Conservation (phyloP, 2,113 vertebrate genomes). For the Ceyx margarethae region DNA sequence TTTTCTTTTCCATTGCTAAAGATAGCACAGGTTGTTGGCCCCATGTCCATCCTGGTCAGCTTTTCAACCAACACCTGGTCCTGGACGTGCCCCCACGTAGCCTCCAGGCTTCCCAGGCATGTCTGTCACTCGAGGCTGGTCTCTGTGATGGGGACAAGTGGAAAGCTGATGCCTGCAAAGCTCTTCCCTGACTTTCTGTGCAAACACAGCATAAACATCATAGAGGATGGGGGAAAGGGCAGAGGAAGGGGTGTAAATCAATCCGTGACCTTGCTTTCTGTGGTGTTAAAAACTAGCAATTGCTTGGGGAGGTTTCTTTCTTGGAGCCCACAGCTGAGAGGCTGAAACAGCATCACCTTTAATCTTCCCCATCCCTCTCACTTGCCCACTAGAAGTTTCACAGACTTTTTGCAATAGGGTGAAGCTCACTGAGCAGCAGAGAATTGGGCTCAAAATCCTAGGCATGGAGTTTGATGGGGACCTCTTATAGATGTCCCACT, state of each 20-base stretch:
- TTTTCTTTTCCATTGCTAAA: background rate
- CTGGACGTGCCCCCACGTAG: background rate
- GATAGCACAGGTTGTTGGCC: fast-evolving
- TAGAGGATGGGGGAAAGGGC: background rate
- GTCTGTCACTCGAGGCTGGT: fast-evolving
- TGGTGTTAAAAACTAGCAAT: background rate
- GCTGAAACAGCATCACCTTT: background rate
- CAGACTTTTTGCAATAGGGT: background rate
- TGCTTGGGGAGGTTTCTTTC: background rate
- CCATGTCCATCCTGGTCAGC: background rate
- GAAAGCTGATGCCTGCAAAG: background rate
- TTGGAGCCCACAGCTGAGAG: background rate
- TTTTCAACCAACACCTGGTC: background rate
- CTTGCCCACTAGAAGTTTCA: background rate
- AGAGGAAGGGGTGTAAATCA: background rate
- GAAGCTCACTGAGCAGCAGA: background rate
- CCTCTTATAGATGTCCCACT: background rate
- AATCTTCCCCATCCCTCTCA: background rate
- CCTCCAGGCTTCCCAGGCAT: background rate
- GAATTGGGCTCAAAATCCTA: fast-evolving
- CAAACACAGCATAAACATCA: background rate
- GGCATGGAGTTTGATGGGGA: background rate
- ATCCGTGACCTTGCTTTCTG: background rate
- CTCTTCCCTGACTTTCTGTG: background rate
- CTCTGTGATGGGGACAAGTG: fast-evolving